A percentile compares a stretch with the other conserved stretches of the same genome.
phyloP scores from a whole-genome alignment of 2,797 vertebrate species.

The Acanthiza pusilla region DNA sequence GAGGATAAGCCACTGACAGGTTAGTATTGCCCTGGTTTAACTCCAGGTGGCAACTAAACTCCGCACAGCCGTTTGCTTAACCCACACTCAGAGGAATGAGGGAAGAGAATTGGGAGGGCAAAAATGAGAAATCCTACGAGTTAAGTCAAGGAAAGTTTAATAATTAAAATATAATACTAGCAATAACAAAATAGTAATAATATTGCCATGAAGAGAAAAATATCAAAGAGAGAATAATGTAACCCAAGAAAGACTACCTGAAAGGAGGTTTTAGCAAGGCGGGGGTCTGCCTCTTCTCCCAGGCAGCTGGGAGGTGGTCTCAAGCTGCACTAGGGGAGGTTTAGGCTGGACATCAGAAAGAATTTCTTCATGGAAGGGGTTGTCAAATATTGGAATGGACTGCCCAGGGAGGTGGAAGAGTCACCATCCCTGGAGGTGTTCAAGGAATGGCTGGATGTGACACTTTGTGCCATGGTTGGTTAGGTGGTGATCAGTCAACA shows the following conservation, averaged over 20 bases:
- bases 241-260: not conserved
- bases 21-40: not conserved
- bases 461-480: too few relatives aligned
- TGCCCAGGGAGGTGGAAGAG: not conserved
- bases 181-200: not conserved
- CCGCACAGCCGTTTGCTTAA: not conserved
- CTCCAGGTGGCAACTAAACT: not conserved
- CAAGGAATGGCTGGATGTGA: not conserved
- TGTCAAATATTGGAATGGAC: not conserved
- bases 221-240: not conserved
- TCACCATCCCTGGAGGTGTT: not conserved
- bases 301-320: not conserved
- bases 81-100: not conserved
- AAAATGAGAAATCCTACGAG: not conserved
- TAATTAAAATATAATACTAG: not conserved
- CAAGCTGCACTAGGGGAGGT: not conserved
- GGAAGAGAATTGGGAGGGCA: rapidly evolving
- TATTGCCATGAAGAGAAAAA: not conserved
- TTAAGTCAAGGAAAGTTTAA: not conserved
- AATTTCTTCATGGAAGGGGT: not conserved
- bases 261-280: not conserved
- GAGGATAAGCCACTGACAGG: not conserved
- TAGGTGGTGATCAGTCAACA: not conserved
- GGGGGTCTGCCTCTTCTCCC: not conserved
- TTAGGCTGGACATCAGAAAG: not conserved